Base-by-base conservation (phyloP, 1,140 invertebrate species). In the Aleiodes sp. region DNA sequence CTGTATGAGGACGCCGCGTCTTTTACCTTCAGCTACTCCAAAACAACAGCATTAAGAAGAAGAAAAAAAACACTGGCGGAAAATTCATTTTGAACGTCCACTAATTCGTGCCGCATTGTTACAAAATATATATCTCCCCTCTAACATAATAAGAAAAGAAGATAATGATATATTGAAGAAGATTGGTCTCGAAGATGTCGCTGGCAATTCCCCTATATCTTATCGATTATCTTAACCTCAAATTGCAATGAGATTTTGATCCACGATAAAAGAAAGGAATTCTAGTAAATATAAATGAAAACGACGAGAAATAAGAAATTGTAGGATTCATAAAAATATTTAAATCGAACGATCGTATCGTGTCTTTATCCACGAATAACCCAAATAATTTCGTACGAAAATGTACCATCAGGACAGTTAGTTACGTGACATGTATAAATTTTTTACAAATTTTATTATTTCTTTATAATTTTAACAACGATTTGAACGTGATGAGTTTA, bases 281-380 rank as follows among this genome's bases (percentile, higher is more conserved):
- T n/a, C n/a, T n/a, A n/a, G n/a, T 46, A 46, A 46, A 46, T 46
- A 46, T 46, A 46, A 46, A 46, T 46, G 41, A 46, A 46, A 46
- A n/a, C 1, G 41, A 46, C n/a, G n/a, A n/a, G n/a, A n/a, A 46
- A 46, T 16, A 46, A 46, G 41, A 46, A 46, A 46, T 16, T 4
- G 41, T 2, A 19, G 19, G 41, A 46, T 46, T 16, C n/a, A n/a
- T 46, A 19, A 19, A 19, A 46, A 46, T 19, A 46, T 46, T 46
- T 46, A 46, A 46, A 46, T 46, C 41, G 41, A 46, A 46, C 41
- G 41, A 46, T 46, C n/a, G 14, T 46, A 46, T 46, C 41, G 41
- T 46, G 41, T 46, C 41, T 46, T n/a, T 16, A 46, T 46, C 19
- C 14, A 46, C 41, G 14, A n/a, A 19, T 46, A 46, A 46, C 41